Evolutionary conservation across 2,888 invertebrate genomes (phyloP), one percentile per base, ranked within the genome.

Genomic region (Esperia sulphurella): DNA sequence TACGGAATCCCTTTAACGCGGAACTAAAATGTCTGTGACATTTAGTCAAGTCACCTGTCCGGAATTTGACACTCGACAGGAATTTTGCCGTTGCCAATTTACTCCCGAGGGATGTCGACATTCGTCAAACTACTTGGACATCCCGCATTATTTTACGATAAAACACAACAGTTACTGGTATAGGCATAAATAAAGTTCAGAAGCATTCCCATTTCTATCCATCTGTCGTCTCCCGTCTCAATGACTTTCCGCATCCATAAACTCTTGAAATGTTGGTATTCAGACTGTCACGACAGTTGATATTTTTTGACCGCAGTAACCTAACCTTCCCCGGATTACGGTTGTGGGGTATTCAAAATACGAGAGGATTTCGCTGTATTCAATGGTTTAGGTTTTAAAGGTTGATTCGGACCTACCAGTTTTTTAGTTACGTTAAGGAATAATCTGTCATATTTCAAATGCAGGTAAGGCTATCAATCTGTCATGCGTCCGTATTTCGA

Each of bases 261-360:
- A n/a, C 35, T 35, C 14, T 28, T 35, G 43, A 43, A 43, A 43
- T 41, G 33, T 21, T 13, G 43, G 43, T 44, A 38, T 44, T 28
- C 28, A 7, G 28, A 44, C 38, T 44, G 44, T 44, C 44, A 44
- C 28, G 13, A 33, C 37, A 29, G 41, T 21, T 44, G 44, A 44
- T 21, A 44, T 28, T 44, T 44, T 31, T 28, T 13, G 28, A 5
- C 28, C 38, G n/a, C 37, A 44, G 38, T 44, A 37, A 44, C 44
- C 31, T 33, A 14, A 33, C 33, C 28, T 13, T 13, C 38, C 38
- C 21, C 28, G 42, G 43, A 43, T 43, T 43, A 43, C 42, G 7
- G 35, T 35, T 35, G n/a, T 35, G n/a, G n/a, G 31, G 31, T 10
- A 31, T 31, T 31, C 31, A 5, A 8, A 8, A 38, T 8, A 12